Conservation (phyloP, 2,888 invertebrate genomes). For the Luffia ferchaultella region DNA sequence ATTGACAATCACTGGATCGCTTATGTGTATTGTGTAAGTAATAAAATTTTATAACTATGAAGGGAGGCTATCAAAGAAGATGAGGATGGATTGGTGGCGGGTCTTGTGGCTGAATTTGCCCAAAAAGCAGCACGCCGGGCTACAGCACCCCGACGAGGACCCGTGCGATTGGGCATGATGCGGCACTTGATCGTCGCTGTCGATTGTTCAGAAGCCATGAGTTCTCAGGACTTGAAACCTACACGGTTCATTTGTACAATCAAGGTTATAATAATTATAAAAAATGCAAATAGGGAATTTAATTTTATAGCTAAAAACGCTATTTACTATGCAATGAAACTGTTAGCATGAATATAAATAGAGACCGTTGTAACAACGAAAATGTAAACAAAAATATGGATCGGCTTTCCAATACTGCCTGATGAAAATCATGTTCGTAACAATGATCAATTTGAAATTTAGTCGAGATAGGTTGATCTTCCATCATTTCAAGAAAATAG, state of each 20-base stretch:
- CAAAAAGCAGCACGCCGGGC: constrained; percentile 87
- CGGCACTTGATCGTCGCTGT: constrained; percentile 91
- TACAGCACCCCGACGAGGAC: constrained; percentile 73
- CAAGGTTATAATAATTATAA: too few relatives aligned
- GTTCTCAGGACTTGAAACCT: constrained; percentile 94
- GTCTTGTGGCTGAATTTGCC: constrained; percentile 90
- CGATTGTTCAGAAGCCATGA: constrained; percentile 95
- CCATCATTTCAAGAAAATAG: too few relatives aligned
- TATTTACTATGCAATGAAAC: not conserved
- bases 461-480: too few relatives aligned
- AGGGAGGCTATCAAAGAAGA: constrained; percentile 98
- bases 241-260: constrained; percentile 86
- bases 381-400: too few relatives aligned
- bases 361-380: too few relatives aligned
- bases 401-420: too few relatives aligned
- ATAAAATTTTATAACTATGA: constrained; percentile 14
- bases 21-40: not conserved
- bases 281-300: too few relatives aligned
- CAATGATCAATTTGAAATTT: too few relatives aligned
- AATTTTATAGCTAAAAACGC: too few relatives aligned
- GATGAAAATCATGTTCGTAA: too few relatives aligned
- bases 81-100: constrained; percentile 90
- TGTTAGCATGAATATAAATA: not conserved
- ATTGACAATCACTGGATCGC: not conserved
- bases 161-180: constrained; percentile 97